Base-by-base conservation (phyloP, 2,113 vertebrate species). In the Coryphaenoides rupestris region DNA sequence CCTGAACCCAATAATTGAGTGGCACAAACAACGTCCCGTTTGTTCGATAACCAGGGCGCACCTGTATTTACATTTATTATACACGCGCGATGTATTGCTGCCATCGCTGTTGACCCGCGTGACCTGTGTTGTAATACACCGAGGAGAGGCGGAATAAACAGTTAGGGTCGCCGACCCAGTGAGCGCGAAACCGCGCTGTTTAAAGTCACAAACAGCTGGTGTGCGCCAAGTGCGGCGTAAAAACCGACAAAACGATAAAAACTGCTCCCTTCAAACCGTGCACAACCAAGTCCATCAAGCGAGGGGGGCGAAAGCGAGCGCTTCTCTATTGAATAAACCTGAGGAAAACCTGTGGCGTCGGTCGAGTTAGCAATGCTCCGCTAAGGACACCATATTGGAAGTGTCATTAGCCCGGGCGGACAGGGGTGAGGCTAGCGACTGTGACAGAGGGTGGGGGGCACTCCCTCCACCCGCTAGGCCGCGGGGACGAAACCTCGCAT, bases 341-440 rank as follows among this genome's bases (percentile, higher is more conserved):
- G 66, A 60, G 65, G 66, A 63, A n/a, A n/a, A 67, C 17, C 67
- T 1, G 21, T 65, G 50, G 26, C 68, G 66, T n/a, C 63, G 14
- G 66, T 59, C 19, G 72, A 77, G 79, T 79, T 70, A 81, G 77
- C 76, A 63, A n/a, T 64, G 15, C 69, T 53, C 2, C 67, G 80
- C 86, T 84, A 90, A 80, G 76, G 75, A 65, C 56, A 77, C 74
- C 79, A 87, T 72, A 84, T 82, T 80, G 86, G 75, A 85, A 90
- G 89, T 88, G 84, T 88, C 77, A 86, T 86, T 85, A 86, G 86
- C 60, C 79, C n/a, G 4, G 79, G 70, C 69, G 79, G 85, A n/a
- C n/a, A 78, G 78, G 83, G 86, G 82, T 88, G 78, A 89, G 91
- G 89, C 90, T 88, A 89, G 87, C 86, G 88, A 80, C 76, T 87